phyloP scores from a whole-genome alignment of 2,797 vertebrate genomes.

The Etheostoma perlongum region DNA sequence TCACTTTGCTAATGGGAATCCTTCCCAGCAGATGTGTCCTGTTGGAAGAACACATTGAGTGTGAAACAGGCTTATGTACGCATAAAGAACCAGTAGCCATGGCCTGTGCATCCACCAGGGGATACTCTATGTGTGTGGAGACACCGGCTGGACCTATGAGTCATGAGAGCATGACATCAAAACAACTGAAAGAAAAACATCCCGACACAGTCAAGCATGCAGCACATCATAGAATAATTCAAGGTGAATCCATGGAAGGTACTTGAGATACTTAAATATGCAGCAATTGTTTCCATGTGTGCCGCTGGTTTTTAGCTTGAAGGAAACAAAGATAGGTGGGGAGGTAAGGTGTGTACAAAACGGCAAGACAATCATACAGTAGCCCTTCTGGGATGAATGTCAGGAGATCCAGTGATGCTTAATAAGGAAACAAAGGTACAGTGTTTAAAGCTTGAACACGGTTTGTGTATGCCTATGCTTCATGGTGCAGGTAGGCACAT shows the following conservation, averaged over 20 bases:
- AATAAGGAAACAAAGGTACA: conserved; percentile 43
- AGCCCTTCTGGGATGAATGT: conserved; percentile 5
- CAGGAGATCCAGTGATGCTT: conserved; percentile 23
- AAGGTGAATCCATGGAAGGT: conserved; percentile 4
- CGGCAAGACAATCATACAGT: background rate
- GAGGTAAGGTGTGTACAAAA: conserved; percentile 6
- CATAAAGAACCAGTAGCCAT: conserved; percentile 42
- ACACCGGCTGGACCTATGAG: conserved; percentile 9
- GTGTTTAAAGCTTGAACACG: conserved; percentile 1
- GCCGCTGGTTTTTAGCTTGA: background rate
- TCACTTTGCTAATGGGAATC: conserved; percentile 66
- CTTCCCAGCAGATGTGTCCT: conserved; percentile 73
- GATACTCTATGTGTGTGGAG: conserved; percentile 10
- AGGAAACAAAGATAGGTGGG: background rate
- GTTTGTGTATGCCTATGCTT: too few relatives aligned
- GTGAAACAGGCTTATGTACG: conserved; percentile 65
- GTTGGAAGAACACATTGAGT: conserved; percentile 63
- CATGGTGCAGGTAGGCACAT: too few relatives aligned
- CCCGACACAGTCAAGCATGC: background rate
- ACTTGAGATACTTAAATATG: background rate
- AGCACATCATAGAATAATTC: background rate
- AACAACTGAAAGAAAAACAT: conserved; percentile 13
- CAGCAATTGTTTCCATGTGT: conserved; percentile 4
- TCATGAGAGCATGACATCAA: conserved; percentile 24
- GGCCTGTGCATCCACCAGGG: conserved; percentile 29